A percentile compares a stretch with the other conserved stretches of the same genome.
Conservation (phyloP, 2,113 vertebrate genomes). For the Nothobranchius kuhntae region DNA sequence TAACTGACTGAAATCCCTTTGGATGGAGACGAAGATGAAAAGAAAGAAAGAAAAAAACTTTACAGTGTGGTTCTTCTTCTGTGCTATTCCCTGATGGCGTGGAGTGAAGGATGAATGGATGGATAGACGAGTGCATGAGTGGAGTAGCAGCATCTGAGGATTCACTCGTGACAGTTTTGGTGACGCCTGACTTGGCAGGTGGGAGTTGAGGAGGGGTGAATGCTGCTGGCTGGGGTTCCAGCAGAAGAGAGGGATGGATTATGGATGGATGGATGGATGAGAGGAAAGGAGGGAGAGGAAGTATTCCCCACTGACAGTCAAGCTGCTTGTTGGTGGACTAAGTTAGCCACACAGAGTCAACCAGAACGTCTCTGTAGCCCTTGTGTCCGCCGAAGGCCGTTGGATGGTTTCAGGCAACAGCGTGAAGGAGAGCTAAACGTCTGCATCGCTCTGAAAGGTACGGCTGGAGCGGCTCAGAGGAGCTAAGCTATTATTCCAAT, state of each 20-base stretch:
- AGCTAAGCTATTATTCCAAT: constrained; percentile 10
- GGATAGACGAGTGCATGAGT: constrained; percentile 38
- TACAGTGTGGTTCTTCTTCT: constrained; percentile 10
- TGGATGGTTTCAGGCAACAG: constrained; percentile 38
- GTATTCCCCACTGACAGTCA: constrained; percentile 52
- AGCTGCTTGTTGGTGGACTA: constrained; percentile 56
- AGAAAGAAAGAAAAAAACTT: neutral
- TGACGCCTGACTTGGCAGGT: constrained; percentile 47
- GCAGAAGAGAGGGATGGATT: constrained; percentile 39
- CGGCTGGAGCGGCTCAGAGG: constrained; percentile 1
- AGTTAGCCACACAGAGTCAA: constrained; percentile 44
- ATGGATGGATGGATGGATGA: constrained; percentile 51
- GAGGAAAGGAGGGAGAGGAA: neutral
- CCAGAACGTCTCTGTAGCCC: constrained; percentile 25
- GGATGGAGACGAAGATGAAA: constrained; percentile 5
- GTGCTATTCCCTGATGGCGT: constrained; percentile 16
- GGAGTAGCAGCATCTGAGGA: constrained; percentile 45
- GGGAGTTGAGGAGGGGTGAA: constrained; percentile 43
- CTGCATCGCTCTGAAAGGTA: neutral
- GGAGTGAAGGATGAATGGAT: constrained; percentile 11
- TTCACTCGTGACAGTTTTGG: constrained; percentile 62
- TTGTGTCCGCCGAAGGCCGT: constrained; percentile 47
- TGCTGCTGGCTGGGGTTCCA: constrained; percentile 16
- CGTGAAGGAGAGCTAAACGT: constrained; percentile 12
- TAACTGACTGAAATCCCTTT: constrained; percentile 32